Base-by-base conservation (phyloP, 1,140 invertebrate genomes). In the Nasonia longicornis region DNA sequence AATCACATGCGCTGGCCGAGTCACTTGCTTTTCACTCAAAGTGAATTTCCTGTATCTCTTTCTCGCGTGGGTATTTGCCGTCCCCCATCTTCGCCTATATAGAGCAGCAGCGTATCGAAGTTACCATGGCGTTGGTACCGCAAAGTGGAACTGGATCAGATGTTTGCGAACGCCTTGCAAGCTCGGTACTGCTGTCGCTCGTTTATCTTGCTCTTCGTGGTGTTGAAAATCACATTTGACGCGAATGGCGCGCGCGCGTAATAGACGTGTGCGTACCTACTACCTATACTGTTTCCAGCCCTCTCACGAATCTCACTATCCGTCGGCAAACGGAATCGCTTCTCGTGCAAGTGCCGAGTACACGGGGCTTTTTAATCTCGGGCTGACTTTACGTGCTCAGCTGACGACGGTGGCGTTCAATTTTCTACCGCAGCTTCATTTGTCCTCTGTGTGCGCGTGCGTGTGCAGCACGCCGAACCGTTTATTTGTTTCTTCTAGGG, bases 151-250 rank as follows among this genome's bases (percentile, higher is more conserved):
- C 45, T 0, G 31, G 31, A 69, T 69, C 12, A 69, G 38, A 38
- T 63, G 74, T 64, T 76, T 76, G 38, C 72, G 52, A 58, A 58
- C 12, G 20, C 20, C 48, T 58, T 35, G 52, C 75, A 20, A 22
- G 8, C 58, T 38, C 64, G 4, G 35, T 35, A 35, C 3, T 58
- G 3, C 31, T 38, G 7, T 66, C 8, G 31, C 63, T 66, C 63
- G 75, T 77, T 77, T 77, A 77, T 67, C 75, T 77, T 77, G 63
- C 63, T 66, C 75, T 42, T 35, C 20, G 26, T 26, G 20, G 6
- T 29, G n/a, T 66, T 8, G 75, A 77, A 77, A 77, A 77, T 77
- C 22, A 77, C 58, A 67, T 67, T 77, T 63, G 52, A 20, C 48
- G 14, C 12, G 48, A 10, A 38, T 7, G 20, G 22, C 26, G 22